Percentiles rank a stretch among this genome's conserved stretches.
Conservation (phyloP, 2,113 vertebrate genomes). For the Trinectes maculatus region DNA sequence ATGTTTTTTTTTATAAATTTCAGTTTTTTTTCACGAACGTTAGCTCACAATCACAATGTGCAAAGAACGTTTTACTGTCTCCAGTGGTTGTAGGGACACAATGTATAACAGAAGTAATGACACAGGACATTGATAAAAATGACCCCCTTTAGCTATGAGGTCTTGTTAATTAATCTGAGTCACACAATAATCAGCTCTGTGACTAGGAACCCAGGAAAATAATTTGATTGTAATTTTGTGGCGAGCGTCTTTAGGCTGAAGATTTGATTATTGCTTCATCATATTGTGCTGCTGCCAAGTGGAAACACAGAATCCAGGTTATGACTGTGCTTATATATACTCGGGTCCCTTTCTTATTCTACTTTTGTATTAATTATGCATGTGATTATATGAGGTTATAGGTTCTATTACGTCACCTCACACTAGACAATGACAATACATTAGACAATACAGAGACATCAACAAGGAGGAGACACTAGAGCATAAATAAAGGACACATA, state of each 20-base stretch:
- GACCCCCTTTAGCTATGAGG: background rate
- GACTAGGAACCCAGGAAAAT: background rate
- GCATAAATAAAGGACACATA: background rate
- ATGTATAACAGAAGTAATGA: background rate
- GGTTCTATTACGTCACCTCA: background rate
- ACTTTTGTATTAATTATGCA: background rate
- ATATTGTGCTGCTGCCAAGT: background rate
- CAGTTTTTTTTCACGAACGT: too few species aligned
- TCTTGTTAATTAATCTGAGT: background rate
- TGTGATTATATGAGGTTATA: background rate
- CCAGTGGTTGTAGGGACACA: background rate
- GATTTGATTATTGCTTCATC: slow-evolving; percentile 1
- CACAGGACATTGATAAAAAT: slow-evolving; percentile 13
- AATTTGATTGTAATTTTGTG: background rate
- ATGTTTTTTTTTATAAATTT: too few species aligned
- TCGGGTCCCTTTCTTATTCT: background rate
- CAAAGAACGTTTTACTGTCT: background rate
- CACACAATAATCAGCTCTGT: background rate
- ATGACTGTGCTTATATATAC: background rate
- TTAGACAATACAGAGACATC: background rate
- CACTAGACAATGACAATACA: background rate
- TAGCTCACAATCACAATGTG: too few species aligned
- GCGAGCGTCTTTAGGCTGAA: background rate
- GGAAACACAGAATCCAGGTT: background rate
- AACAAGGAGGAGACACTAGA: background rate